Conservation (phyloP, 2,113 vertebrate species). For the Ictidomys tridecemlineatus region DNA sequence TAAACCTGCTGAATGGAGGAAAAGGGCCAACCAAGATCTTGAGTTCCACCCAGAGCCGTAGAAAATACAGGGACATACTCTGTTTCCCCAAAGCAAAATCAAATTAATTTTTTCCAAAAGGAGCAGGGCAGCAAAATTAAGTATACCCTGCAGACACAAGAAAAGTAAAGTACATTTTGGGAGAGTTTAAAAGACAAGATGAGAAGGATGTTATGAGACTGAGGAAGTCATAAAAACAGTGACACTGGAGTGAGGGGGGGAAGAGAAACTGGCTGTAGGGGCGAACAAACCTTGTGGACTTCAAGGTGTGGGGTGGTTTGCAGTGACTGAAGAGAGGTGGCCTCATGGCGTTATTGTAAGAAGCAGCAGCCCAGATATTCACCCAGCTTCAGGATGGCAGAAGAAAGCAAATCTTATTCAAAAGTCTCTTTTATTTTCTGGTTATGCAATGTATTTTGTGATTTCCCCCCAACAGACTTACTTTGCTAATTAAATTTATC, state of each 20-base stretch:
- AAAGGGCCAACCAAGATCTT: neutral
- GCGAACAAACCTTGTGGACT: neutral
- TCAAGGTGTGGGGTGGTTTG: neutral
- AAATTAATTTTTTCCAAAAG: neutral
- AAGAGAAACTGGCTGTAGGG: rapidly evolving
- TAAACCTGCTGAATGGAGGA: neutral
- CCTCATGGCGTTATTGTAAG: neutral
- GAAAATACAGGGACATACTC: neutral
- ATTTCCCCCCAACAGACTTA: conserved; percentile 56
- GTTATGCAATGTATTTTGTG: conserved; percentile 43
- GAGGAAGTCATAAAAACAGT: neutral
- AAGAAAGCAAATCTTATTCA: conserved; percentile 1
- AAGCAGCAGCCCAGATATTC: neutral
- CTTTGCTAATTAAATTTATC: conserved; percentile 75
- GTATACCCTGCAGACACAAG: neutral
- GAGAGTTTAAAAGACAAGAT: neutral
- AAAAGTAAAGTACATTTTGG: neutral
- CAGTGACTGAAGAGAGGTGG: neutral
- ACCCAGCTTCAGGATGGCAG: neutral
- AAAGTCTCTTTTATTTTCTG: conserved; percentile 45
- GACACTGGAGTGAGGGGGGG: rapidly evolving
- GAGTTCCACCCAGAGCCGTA: neutral
- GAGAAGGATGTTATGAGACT: neutral
- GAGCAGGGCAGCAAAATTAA: too few relatives aligned
- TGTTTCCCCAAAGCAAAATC: neutral